Conservation (phyloP, 2,797 vertebrate genomes). For the Pseudomugil tenellus region DNA sequence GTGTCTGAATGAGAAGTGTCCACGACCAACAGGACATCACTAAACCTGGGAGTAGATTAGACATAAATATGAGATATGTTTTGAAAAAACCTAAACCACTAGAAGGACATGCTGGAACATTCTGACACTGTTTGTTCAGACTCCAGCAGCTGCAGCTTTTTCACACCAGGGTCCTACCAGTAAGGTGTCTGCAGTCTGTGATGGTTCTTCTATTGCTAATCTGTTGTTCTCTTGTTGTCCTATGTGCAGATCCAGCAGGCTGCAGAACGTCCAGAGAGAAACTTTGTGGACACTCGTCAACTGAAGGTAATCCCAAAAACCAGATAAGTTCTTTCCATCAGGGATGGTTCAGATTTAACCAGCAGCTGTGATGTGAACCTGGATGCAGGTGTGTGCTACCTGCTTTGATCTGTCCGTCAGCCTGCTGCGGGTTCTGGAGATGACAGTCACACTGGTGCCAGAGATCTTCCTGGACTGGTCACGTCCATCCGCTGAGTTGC, state of each 20-base stretch:
- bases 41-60: no score
- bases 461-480: slow-evolving; percentile 96
- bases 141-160: background rate
- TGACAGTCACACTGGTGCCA: slow-evolving; percentile 94
- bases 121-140: no score
- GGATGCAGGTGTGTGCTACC: slow-evolving; percentile 89
- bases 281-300: slow-evolving; percentile 97
- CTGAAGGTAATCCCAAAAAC: slow-evolving; percentile 85
- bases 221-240: background rate
- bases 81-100: no score
- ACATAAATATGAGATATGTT: no score
- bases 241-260: slow-evolving; percentile 94
- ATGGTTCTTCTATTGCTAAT: no score
- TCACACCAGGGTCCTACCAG: background rate
- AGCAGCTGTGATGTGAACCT: slow-evolving; percentile 1
- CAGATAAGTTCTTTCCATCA: background rate
- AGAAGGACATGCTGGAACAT: no score
- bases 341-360: background rate
- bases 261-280: slow-evolving; percentile 94
- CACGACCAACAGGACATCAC: no score
- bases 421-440: slow-evolving; percentile 95
- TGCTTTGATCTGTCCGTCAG: slow-evolving; percentile 99
- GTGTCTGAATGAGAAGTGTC: background rate
- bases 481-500: slow-evolving; percentile 92
- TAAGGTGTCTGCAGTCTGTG: no score